Evolutionary conservation across 2,888 invertebrate species (phyloP).

Genomic region (Adelognathus sp.): DNA sequence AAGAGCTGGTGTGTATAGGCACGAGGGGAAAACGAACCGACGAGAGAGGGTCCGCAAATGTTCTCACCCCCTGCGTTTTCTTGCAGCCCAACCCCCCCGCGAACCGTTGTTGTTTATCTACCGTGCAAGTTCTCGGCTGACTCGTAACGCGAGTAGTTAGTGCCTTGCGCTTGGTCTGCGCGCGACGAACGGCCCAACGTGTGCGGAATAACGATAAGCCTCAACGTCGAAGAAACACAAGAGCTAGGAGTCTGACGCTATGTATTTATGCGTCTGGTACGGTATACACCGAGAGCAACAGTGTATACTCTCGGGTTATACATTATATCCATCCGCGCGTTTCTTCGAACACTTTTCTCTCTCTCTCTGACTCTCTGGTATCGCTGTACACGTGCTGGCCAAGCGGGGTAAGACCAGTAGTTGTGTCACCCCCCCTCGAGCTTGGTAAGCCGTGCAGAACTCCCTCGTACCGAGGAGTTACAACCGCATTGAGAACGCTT

Average conservation of each 20-base stretch:
- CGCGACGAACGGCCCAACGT: constrained; percentile 77
- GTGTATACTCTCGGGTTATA: constrained; percentile 53
- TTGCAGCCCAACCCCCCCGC: constrained; percentile 38
- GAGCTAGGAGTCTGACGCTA: constrained; percentile 28
- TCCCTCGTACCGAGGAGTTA: constrained; percentile 28
- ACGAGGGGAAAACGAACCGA: constrained; percentile 37
- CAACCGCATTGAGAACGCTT: constrained; percentile 15
- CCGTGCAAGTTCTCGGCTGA: constrained; percentile 69
- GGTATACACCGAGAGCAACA: constrained; percentile 48
- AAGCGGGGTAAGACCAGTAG: constrained; percentile 14
- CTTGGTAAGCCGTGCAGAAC: constrained; percentile 51
- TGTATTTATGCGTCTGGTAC: constrained; percentile 58
- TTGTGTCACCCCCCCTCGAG: constrained; percentile 29
- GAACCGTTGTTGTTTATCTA: constrained; percentile 77
- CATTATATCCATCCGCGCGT: constrained; percentile 66
- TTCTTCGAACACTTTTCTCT: constrained; percentile 65
- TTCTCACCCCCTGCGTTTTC: constrained; percentile 59
- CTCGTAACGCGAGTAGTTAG: constrained; percentile 77
- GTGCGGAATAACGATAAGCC: constrained; percentile 79
- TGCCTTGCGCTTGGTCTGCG: constrained; percentile 66
- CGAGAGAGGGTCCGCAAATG: constrained; percentile 54
- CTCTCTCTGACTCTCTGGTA: constrained; percentile 10
- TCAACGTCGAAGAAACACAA: constrained; percentile 68
- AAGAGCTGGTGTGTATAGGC: constrained; percentile 46
- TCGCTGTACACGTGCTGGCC: constrained; percentile 50